Conservation (phyloP, 2,888 invertebrate species). For the Pandemis corylana region DNA sequence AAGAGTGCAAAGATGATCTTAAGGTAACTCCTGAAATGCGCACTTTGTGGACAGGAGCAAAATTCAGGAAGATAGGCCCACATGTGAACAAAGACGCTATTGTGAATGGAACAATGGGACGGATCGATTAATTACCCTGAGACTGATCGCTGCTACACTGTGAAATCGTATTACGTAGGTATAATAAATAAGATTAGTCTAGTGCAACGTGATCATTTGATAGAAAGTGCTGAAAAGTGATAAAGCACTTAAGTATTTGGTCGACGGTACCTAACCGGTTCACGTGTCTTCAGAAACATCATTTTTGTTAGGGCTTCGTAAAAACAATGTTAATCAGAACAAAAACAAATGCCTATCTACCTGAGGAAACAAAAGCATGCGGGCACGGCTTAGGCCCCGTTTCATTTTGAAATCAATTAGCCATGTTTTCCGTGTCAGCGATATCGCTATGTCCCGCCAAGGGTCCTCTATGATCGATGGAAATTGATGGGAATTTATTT, state of each 20-base stretch:
- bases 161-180: conserved; percentile 41
- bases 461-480: conserved; percentile 70
- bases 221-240: too few relatives aligned
- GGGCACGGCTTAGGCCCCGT: conserved; percentile 38
- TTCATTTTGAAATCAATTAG: conserved; percentile 69
- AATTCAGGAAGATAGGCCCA: conserved; percentile 57
- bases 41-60: neutral
- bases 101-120: conserved; percentile 61
- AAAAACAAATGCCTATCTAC: neutral
- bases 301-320: too few relatives aligned
- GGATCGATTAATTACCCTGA: conserved; percentile 68
- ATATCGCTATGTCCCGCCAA: conserved; percentile 62
- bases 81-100: conserved; percentile 59
- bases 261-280: too few relatives aligned
- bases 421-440: conserved; percentile 59
- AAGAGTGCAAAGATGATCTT: too few relatives aligned
- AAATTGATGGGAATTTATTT: conserved; percentile 66
- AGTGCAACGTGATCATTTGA: neutral
- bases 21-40: too few relatives aligned
- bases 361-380: conserved; percentile 3
- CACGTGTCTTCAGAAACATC: too few relatives aligned
- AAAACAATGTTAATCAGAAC: neutral
- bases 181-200: conserved; percentile 24
- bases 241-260: too few relatives aligned
- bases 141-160: conserved; percentile 56